Evolutionary conservation across 2,113 vertebrate genomes (phyloP).

Genomic region (Tretioscincus oriximinensis): DNA sequence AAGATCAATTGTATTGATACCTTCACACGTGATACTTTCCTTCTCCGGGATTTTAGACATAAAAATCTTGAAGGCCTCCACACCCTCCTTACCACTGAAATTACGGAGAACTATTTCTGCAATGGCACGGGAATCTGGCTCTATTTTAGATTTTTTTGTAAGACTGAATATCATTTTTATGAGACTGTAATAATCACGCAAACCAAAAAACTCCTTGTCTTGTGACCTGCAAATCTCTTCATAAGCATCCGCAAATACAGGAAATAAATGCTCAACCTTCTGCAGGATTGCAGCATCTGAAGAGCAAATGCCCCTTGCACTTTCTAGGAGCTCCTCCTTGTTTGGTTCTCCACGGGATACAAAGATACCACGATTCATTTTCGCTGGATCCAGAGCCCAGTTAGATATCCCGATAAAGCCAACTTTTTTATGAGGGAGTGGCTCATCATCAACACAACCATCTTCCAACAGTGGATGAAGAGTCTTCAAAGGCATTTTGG

Average conservation of each 20-base stretch:
- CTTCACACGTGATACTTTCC: slow-evolving; percentile 21
- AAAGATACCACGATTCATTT: slow-evolving; percentile 97
- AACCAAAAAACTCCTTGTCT: slow-evolving; percentile 91
- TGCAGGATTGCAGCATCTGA: slow-evolving; percentile 79
- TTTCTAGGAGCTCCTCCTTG: slow-evolving; percentile 83
- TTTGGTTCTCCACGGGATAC: slow-evolving; percentile 90
- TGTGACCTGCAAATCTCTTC: slow-evolving; percentile 74
- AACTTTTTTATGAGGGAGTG: slow-evolving; percentile 90
- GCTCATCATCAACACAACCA: slow-evolving; percentile 91
- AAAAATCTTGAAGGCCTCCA: slow-evolving; percentile 82
- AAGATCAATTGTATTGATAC: slow-evolving; percentile 80
- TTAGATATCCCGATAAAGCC: slow-evolving; percentile 97
- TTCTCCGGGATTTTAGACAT: slow-evolving; percentile 56
- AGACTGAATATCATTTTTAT: slow-evolving; percentile 92
- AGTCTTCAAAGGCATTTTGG: slow-evolving; percentile 94
- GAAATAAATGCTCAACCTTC: slow-evolving; percentile 80
- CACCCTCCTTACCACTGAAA: slow-evolving; percentile 87
- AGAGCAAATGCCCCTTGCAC: slow-evolving; percentile 88
- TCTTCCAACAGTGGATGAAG: slow-evolving; percentile 94
- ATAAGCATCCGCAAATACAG: slow-evolving; percentile 84
- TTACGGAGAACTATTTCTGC: slow-evolving; percentile 86
- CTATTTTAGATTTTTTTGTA: slow-evolving; percentile 66
- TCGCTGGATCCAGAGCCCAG: slow-evolving; percentile 97
- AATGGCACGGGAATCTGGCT: slow-evolving; percentile 71
- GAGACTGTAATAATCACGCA: slow-evolving; percentile 96